Conservation (phyloP, 2,113 vertebrate species). For the Stegostoma tigrinum region DNA sequence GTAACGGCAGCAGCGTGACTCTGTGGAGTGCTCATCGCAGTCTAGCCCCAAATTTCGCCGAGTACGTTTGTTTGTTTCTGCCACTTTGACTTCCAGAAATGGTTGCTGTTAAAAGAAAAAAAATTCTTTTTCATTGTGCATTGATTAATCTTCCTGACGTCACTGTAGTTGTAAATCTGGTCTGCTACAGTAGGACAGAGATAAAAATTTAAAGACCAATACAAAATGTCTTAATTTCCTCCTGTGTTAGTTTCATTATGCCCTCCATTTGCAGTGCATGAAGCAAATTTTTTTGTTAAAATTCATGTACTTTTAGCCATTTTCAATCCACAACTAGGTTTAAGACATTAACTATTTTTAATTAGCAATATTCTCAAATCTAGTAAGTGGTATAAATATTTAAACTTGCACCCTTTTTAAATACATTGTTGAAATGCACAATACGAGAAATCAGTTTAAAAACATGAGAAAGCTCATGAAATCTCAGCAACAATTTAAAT, state of each 20-base stretch:
- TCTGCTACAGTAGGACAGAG: not conserved
- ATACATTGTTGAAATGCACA: not conserved
- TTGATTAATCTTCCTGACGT: not conserved
- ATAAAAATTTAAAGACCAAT: not conserved
- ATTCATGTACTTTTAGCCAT: not conserved
- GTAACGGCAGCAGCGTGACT: constrained; percentile 94
- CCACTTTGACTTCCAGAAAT: constrained; percentile 93
- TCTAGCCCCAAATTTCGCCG: constrained; percentile 89
- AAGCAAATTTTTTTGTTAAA: not conserved
- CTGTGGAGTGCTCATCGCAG: constrained; percentile 91
- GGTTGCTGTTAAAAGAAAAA: constrained; percentile 69
- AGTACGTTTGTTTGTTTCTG: constrained; percentile 90
- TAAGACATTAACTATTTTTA: not conserved
- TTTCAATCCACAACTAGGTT: not conserved
- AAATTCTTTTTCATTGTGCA: not conserved
- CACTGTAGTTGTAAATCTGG: not conserved
- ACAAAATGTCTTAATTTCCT: not conserved
- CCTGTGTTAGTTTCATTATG: not conserved
- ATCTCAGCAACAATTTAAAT: not conserved
- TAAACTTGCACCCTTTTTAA: not conserved
- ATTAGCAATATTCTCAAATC: not conserved
- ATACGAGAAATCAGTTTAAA: not conserved
- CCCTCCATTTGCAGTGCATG: not conserved
- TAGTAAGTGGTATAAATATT: not conserved
- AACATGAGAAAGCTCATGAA: not conserved